These are phyloP conservation scores for Lobophora halterata DNA, from an alignment of 2,888 invertebrate species.

Conservation along the genomic window DNA sequence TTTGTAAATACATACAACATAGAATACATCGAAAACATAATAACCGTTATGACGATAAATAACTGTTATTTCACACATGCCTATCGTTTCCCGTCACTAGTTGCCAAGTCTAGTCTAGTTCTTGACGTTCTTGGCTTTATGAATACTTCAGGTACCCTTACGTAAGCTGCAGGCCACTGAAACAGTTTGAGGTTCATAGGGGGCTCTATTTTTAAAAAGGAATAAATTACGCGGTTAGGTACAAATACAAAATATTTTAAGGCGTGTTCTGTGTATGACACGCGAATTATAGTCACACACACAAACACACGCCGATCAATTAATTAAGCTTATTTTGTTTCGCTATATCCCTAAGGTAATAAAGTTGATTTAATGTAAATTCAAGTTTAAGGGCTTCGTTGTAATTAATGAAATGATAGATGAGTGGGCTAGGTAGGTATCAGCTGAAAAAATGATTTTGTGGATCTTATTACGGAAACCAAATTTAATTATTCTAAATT, in stretches of 20 bases:
- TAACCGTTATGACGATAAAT: not conserved
- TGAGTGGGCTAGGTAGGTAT: not conserved
- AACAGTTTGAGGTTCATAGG: slow-evolving; percentile 23
- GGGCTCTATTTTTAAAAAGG: slow-evolving; percentile 19
- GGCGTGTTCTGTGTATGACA: slow-evolving; percentile 11
- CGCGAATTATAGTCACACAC: slow-evolving; percentile 17
- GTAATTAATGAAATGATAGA: not conserved
- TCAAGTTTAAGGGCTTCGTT: slow-evolving; percentile 5
- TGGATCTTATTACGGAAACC: too few species aligned
- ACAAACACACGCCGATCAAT: slow-evolving; percentile 16
- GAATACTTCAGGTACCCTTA: slow-evolving; percentile 59
- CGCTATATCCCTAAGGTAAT: slow-evolving; percentile 8
- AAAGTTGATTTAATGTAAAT: not conserved
- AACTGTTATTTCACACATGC: not conserved
- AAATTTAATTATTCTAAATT: too few species aligned
- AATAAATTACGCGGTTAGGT: slow-evolving; percentile 14
- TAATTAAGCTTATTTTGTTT: slow-evolving; percentile 5
- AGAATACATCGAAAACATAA: too few species aligned
- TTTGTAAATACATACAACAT: too few species aligned
- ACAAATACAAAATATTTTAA: slow-evolving; percentile 7
- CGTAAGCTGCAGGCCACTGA: slow-evolving; percentile 41
- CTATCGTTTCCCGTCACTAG: slow-evolving; percentile 37
- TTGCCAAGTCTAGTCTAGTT: slow-evolving; percentile 51
- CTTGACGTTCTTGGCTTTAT: slow-evolving; percentile 55
- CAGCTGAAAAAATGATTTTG: not conserved